Evolutionary conservation across 2,797 vertebrate species (phyloP).

Genomic region (Gallirallus australis): DNA sequence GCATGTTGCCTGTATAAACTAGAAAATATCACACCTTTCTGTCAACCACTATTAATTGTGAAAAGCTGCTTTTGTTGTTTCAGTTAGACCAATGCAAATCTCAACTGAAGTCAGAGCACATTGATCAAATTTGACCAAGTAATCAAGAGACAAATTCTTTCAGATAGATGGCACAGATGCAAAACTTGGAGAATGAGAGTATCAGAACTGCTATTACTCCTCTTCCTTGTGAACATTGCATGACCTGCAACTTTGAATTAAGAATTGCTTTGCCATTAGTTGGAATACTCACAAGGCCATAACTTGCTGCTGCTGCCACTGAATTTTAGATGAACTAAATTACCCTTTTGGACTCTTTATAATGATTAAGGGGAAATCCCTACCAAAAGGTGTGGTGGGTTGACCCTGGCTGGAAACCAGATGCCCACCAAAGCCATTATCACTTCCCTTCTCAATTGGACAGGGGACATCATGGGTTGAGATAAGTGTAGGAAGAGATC

Average conservation of each 20-base stretch:
- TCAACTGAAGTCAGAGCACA: neutral
- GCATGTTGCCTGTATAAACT: neutral
- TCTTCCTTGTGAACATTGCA: neutral
- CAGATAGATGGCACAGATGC: neutral
- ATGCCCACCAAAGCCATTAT: too few species aligned
- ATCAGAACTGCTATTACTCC: neutral
- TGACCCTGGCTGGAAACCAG: too few species aligned
- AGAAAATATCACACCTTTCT: neutral
- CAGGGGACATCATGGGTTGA: too few species aligned
- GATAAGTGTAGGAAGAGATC: too few species aligned
- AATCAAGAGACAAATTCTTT: neutral
- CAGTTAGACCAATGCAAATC: neutral
- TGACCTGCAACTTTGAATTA: neutral
- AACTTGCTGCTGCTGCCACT: neutral
- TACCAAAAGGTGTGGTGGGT: neutral
- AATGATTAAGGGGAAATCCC: neutral
- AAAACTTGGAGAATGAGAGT: neutral
- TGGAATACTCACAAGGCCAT: neutral
- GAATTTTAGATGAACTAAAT: neutral
- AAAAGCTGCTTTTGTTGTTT: neutral
- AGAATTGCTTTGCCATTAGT: neutral
- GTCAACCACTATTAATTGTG: neutral
- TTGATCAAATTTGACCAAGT: neutral
- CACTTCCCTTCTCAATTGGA: too few species aligned
- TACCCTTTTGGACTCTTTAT: neutral